phyloP scores from a whole-genome alignment of 2,888 invertebrate genomes.

The Papilio elwesi region DNA sequence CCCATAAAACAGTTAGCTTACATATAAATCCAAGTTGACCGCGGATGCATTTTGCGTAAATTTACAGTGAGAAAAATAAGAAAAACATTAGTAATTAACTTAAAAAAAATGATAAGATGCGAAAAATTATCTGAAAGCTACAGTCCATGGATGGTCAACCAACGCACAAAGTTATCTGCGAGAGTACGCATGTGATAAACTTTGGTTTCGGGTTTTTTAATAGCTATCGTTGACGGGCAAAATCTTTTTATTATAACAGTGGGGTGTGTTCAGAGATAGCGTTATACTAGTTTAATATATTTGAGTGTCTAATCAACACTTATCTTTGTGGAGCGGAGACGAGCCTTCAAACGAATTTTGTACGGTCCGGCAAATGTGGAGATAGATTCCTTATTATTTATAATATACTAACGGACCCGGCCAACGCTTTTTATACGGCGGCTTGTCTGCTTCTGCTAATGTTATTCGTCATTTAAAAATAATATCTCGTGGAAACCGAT shows the following conservation, averaged over 20 bases:
- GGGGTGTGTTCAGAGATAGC: constrained; percentile 37
- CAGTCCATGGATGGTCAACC: constrained; percentile 24
- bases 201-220: constrained; percentile 12
- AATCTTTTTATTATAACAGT: constrained; percentile 2
- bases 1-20: no score
- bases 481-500: no score
- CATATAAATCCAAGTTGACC: no score
- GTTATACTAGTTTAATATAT: constrained; percentile 38
- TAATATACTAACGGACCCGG: no score
- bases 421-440: no score
- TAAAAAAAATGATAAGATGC: no score
- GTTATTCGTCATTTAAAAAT: no score
- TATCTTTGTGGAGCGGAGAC: constrained; percentile 49
- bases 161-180: constrained; percentile 6
- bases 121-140: constrained; percentile 5
- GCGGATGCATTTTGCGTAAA: no score
- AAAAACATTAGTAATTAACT: no score
- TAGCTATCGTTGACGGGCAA: constrained; percentile 1
- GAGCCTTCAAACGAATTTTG: constrained; percentile 44
- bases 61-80: no score
- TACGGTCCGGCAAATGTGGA: constrained; percentile 14
- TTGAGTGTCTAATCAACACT: constrained; percentile 40
- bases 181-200: constrained; percentile 8
- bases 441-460: no score
- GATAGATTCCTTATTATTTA: not conserved